A percentile compares a stretch with the other conserved stretches of the same genome.
phyloP scores from a whole-genome alignment of 2,797 vertebrate species.

The Denticeps clupeoides region DNA sequence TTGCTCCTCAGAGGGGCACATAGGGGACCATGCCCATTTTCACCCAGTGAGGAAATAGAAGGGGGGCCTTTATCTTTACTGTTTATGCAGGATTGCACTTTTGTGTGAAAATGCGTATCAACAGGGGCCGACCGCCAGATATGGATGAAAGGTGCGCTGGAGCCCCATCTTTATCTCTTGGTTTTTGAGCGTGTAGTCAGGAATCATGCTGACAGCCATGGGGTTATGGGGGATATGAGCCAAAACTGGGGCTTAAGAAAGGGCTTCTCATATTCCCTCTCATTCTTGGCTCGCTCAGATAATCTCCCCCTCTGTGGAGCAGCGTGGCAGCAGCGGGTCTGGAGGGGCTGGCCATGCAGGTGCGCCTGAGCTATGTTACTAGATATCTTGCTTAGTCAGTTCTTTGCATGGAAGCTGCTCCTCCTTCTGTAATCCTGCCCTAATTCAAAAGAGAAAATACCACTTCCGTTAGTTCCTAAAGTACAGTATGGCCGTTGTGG shows the following conservation, averaged over 20 bases:
- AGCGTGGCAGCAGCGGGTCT: slow-evolving; percentile 11
- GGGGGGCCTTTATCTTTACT: too few species aligned
- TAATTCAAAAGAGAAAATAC: slow-evolving; percentile 14
- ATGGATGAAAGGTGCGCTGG: too few species aligned
- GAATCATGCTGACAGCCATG: neutral
- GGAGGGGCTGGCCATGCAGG: slow-evolving; percentile 19
- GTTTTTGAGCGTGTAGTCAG: too few species aligned
- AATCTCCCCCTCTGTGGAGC: slow-evolving; percentile 14
- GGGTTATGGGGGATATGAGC: slow-evolving; percentile 9
- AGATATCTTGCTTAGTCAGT: slow-evolving; percentile 22
- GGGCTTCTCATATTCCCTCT: slow-evolving; percentile 15
- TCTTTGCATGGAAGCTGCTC: slow-evolving; percentile 13
- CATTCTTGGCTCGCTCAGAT: slow-evolving; percentile 7
- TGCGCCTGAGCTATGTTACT: slow-evolving; percentile 18
- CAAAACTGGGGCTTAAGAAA: slow-evolving; percentile 6
- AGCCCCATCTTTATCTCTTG: too few species aligned
- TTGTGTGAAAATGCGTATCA: too few species aligned
- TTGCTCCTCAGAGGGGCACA: too few species aligned
- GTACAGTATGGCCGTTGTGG: slow-evolving; percentile 6
- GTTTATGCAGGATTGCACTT: too few species aligned
- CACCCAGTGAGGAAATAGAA: too few species aligned
- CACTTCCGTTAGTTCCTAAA: slow-evolving; percentile 7
- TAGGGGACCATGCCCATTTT: too few species aligned
- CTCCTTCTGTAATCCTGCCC: slow-evolving; percentile 4
- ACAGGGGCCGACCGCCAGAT: too few species aligned